Evolutionary conservation across 2,797 vertebrate species (phyloP), one percentile per base, ranked within the genome.

Genomic region (Onychomys leucogaster): DNA sequence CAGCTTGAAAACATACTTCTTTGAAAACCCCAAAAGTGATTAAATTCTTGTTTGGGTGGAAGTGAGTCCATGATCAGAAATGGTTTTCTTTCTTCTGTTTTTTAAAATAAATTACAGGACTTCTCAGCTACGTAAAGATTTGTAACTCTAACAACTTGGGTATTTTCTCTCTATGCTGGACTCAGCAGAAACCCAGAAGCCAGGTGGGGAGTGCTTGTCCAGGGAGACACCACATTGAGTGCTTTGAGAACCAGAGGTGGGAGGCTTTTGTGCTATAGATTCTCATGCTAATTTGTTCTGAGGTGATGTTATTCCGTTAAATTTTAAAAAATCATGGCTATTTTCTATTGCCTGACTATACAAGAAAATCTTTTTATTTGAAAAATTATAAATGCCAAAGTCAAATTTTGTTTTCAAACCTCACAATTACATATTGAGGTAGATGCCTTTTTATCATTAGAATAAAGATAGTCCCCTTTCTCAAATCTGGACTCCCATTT

Each of bases 1-100:
- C 87, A 97, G 57, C 52, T 94, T 98, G 92, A 97, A 97, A 97
- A 88, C 34, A 96, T 89, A 88, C 37, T 90, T 94, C 89, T 97
- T 90, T 89, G 32, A 88, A 90, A 81, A 41, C n/a, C 29, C 97
- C 84, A 89, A 96, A 98, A 97, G 93, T 97, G 94, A 90, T 96
- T 96, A 97, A 97, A 67, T 96, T 77, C 4, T 0, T 94, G 94
- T 95, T 43, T 52, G 69, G 92, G 73, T 94, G 61, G 63, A 97
- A 8, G 85, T 97, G 78, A 94, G 90, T 96, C 82, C 94, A 32
- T 96, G 73, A 96, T 76, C 95, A 94, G 63, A 97, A 67, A 96
- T 89, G 95, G 98, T 97, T 97, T 98, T 90, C 96, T 89, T 97
- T 75, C 80, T n/a, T n/a, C n/a, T n/a, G n/a, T n/a, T n/a, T n/a